Evolutionary conservation across 2,888 invertebrate species (phyloP).

Genomic region (Rosalia funebris): DNA sequence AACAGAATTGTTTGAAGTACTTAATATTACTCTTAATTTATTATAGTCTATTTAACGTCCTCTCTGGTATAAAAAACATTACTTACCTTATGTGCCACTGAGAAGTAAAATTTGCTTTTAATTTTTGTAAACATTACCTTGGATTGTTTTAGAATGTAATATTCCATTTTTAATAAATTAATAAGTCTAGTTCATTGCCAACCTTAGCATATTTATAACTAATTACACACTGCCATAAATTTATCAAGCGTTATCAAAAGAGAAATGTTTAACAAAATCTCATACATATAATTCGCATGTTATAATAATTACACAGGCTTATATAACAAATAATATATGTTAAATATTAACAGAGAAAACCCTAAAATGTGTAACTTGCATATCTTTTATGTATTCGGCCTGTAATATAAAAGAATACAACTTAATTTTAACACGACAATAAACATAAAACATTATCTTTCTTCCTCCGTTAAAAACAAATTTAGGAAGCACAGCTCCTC

Average conservation of each 20-base stretch:
- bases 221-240: constrained; percentile 20
- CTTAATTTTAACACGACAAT: neutral
- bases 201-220: constrained; percentile 18
- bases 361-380: neutral
- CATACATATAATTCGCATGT: neutral
- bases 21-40: neutral
- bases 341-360: neutral
- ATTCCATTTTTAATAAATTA: constrained; percentile 22
- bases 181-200: constrained; percentile 19
- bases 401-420: neutral
- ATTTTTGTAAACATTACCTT: constrained; percentile 15
- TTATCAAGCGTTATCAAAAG: constrained; percentile 17
- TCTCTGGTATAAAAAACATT: neutral
- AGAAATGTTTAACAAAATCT: constrained; percentile 10
- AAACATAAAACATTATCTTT: neutral
- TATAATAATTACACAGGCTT: neutral
- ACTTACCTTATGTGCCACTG: neutral
- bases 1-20: neutral
- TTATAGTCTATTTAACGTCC: neutral
- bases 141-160: constrained; percentile 15
- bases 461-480: neutral
- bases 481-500: neutral
- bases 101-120: constrained; percentile 2
- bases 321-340: neutral
- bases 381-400: neutral